Evolutionary conservation across 1,140 invertebrate species (phyloP).

Genomic region (Caerostris extrusa): DNA sequence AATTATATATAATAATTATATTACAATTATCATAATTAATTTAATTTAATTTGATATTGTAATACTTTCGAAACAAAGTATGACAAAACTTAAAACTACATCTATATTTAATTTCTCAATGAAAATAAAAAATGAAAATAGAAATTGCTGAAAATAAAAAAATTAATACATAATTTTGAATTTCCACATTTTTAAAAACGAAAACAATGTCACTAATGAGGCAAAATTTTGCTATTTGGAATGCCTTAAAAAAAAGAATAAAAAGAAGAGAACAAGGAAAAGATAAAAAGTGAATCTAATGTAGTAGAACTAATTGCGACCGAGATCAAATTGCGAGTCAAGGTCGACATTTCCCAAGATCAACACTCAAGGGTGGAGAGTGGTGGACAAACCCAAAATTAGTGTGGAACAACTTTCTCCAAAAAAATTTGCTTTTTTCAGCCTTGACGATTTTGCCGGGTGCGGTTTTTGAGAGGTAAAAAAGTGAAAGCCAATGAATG

Average conservation of each 20-base stretch:
- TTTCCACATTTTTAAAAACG: too few species aligned
- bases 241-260: neutral
- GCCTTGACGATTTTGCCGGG: constrained; percentile 62
- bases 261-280: neutral
- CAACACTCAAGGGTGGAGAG: constrained; percentile 51
- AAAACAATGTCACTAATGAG: too few species aligned
- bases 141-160: too few species aligned
- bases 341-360: constrained; percentile 38
- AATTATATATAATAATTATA: too few species aligned
- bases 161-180: too few species aligned
- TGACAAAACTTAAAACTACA: too few species aligned
- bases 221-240: too few species aligned
- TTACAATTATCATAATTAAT: too few species aligned
- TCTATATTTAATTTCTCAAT: too few species aligned
- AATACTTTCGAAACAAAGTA: too few species aligned
- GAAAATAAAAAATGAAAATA: too few species aligned
- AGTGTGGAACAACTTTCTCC: constrained; percentile 37
- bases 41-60: too few species aligned
- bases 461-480: constrained; percentile 51
- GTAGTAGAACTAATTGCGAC: constrained; percentile 23
- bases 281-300: neutral
- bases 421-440: constrained; percentile 28
- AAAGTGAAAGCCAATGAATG: constrained; percentile 55
- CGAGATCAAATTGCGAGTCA: constrained; percentile 12
- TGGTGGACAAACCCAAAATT: constrained; percentile 44